phyloP scores from a whole-genome alignment of 2,888 invertebrate genomes.

The Trissonchulus sp. region DNA sequence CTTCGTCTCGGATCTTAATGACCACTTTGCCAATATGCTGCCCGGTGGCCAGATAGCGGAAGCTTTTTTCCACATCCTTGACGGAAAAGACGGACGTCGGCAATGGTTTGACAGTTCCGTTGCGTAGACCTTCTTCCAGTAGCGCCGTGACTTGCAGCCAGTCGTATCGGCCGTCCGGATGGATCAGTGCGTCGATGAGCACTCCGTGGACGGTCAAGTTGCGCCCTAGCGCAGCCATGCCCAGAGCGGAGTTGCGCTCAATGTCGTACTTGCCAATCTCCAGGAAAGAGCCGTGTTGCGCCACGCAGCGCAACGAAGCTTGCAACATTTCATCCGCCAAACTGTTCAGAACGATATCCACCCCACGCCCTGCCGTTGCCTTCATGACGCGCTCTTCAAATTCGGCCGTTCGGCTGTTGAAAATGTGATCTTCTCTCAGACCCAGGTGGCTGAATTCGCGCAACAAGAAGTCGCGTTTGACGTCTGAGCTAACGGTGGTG shows the following conservation, averaged over 20 bases:
- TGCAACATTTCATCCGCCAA: conserved; percentile 88
- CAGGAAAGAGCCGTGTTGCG: conserved; percentile 84
- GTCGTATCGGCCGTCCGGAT: conserved; percentile 61
- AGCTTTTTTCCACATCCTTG: conserved; percentile 79
- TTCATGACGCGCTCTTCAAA: conserved; percentile 79
- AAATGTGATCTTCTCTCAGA: conserved; percentile 71
- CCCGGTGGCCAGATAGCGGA: no score
- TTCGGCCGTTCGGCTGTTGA: conserved; percentile 79
- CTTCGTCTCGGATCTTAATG: conserved; percentile 23
- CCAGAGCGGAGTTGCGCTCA: conserved; percentile 76
- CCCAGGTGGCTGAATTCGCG: conserved; percentile 72
- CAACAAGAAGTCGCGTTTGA: conserved; percentile 65
- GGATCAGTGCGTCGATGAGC: conserved; percentile 84
- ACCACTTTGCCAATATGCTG: no score
- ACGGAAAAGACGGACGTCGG: conserved; percentile 76
- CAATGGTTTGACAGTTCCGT: conserved; percentile 80
- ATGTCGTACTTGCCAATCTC: conserved; percentile 98
- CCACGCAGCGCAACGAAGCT: conserved; percentile 84
- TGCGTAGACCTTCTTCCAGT: conserved; percentile 74
- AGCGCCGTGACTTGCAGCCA: conserved; percentile 70
- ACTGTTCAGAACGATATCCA: conserved; percentile 89
- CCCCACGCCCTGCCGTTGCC: conserved; percentile 72
- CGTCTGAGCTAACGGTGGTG: conserved; percentile 61
- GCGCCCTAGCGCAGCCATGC: conserved; percentile 89
- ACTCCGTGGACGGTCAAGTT: conserved; percentile 98